Evolutionary conservation across 2,113 vertebrate genomes (phyloP).

Genomic region (Hoplias malabaricus): DNA sequence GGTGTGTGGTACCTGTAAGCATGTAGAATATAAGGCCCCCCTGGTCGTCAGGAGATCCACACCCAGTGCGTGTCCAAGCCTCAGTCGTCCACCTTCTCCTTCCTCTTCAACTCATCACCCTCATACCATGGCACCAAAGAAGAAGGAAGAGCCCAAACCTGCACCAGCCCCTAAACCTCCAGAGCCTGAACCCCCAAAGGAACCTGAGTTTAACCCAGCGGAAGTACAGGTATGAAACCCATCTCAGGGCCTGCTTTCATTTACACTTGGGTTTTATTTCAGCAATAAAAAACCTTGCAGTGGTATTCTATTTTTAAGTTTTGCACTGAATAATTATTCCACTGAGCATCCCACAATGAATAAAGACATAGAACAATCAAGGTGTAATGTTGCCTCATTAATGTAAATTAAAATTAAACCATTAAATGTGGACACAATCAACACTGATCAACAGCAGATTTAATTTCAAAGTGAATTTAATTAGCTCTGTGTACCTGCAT

Average conservation of each 20-base stretch:
- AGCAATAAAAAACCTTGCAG: neutral
- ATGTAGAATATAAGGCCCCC: conserved; percentile 77
- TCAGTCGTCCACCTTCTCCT: conserved; percentile 37
- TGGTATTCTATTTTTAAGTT: no score
- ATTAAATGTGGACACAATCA: no score
- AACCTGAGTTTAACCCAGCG: conserved; percentile 81
- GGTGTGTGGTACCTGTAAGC: conserved; percentile 61
- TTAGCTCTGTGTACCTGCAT: no score
- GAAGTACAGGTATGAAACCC: conserved; percentile 78
- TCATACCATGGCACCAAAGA: conserved; percentile 87
- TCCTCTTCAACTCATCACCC: conserved; percentile 57
- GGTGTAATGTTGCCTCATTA: no score
- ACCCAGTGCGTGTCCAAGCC: conserved; percentile 50
- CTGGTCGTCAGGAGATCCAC: neutral
- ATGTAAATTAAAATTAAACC: no score
- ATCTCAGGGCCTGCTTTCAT: neutral
- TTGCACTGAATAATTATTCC: no score
- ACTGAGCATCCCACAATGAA: no score
- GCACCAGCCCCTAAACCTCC: conserved; percentile 75
- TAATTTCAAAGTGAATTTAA: no score
- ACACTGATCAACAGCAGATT: no score
- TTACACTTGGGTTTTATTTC: neutral
- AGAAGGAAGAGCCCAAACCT: conserved; percentile 90
- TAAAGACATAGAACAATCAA: no score
- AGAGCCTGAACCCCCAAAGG: conserved; percentile 73